Evolutionary conservation across 2,888 invertebrate species (phyloP).

Genomic region (Automeris io): DNA sequence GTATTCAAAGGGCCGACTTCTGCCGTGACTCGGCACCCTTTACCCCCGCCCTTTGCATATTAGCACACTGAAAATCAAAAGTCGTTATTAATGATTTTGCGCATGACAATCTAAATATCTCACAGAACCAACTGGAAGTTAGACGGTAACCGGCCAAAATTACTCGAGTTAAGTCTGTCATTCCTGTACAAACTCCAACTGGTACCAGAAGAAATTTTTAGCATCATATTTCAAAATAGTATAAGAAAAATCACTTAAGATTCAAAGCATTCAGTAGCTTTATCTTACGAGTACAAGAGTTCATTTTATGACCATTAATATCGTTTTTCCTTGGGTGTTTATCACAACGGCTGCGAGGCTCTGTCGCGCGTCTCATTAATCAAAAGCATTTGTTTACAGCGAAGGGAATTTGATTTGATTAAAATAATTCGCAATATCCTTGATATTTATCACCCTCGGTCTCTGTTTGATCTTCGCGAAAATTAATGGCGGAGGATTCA

Average conservation of each 20-base stretch:
- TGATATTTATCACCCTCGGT: conserved; percentile 77
- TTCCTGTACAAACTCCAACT: conserved; percentile 55
- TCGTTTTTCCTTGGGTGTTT: conserved; percentile 73
- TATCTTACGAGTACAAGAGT: conserved; percentile 75
- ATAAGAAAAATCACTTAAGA: conserved; percentile 73
- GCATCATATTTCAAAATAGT: conserved; percentile 64
- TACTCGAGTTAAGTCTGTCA: conserved; percentile 47
- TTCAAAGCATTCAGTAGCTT: conserved; percentile 72
- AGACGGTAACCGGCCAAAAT: conserved; percentile 57
- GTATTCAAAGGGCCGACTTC: conserved; percentile 62
- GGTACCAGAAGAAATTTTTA: conserved; percentile 66
- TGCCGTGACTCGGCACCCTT: conserved; percentile 64
- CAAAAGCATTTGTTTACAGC: conserved; percentile 78
- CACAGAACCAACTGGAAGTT: conserved; percentile 46
- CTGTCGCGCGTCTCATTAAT: conserved; percentile 77
- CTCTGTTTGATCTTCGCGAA: conserved; percentile 74
- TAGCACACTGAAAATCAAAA: conserved; percentile 74
- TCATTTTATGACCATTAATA: conserved; percentile 78
- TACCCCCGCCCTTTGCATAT: conserved; percentile 65
- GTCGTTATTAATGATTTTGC: conserved; percentile 70
- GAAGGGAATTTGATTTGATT: conserved; percentile 78
- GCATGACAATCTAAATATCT: conserved; percentile 74
- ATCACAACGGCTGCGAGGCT: conserved; percentile 71
- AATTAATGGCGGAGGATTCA: conserved; percentile 76
- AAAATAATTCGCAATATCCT: conserved; percentile 78